Evolutionary conservation across 1,140 invertebrate species (phyloP).

Genomic region (Drosophila miranda): DNA sequence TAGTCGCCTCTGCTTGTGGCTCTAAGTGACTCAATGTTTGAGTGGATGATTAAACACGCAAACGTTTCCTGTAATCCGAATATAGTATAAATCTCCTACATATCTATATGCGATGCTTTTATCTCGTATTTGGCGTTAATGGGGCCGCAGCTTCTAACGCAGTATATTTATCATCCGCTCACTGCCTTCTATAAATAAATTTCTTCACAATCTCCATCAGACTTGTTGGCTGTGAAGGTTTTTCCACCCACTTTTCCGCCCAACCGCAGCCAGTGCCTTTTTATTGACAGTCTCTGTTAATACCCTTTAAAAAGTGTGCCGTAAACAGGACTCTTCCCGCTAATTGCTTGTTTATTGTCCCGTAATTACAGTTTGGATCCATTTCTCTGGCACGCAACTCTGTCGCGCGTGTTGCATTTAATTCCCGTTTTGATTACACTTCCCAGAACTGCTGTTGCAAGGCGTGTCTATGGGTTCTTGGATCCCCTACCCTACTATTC

Average conservation of each 20-base stretch:
- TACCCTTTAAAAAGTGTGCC: constrained; percentile 7
- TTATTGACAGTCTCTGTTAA: constrained; percentile 21
- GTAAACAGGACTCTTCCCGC: constrained; percentile 13
- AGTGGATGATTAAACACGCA: constrained; percentile 19
- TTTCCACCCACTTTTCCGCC: not conserved
- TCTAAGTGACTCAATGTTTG: not conserved
- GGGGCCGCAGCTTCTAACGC: constrained; percentile 6
- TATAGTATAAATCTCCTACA: not conserved
- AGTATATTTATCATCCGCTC: not conserved
- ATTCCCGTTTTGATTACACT: constrained; percentile 20
- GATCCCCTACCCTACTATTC: constrained; percentile 19
- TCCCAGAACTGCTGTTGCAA: not conserved
- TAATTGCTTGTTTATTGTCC: constrained; percentile 62
- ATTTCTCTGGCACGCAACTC: constrained; percentile 49
- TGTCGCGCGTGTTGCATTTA: constrained; percentile 11
- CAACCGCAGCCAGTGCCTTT: not conserved
- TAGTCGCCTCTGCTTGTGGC: constrained; percentile 1
- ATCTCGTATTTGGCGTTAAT: not conserved
- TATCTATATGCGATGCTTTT: too few relatives aligned
- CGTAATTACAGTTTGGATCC: constrained; percentile 35
- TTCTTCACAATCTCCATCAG: not conserved
- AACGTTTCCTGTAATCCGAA: not conserved
- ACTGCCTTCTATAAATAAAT: constrained; percentile 5
- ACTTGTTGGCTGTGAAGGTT: not conserved
- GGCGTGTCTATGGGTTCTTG: constrained; percentile 19